Evolutionary conservation across 2,888 invertebrate species (phyloP).

Genomic region (Phytoseiulus persimilis): DNA sequence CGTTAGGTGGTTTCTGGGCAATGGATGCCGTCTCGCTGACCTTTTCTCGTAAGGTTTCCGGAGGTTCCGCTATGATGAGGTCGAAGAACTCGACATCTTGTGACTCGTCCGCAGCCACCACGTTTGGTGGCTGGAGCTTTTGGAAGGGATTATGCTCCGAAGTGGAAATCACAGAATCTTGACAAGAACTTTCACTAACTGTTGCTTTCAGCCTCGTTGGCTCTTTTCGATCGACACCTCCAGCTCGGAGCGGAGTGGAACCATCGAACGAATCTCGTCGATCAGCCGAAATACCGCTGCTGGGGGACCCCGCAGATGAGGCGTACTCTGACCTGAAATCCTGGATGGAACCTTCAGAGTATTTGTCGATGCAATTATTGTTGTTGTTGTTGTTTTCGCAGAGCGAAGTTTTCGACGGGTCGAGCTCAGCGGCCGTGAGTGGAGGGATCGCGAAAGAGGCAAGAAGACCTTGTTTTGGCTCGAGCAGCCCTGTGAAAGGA

Average conservation of each 20-base stretch:
- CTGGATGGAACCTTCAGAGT: neutral
- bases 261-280: neutral
- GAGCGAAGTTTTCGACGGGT: neutral
- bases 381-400: neutral
- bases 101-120: neutral
- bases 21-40: too few relatives aligned
- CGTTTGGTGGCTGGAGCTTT: neutral
- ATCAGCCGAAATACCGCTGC: neutral
- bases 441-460: neutral
- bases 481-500: neutral
- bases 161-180: neutral
- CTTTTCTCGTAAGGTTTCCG: neutral
- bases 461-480: neutral
- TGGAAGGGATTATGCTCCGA: neutral
- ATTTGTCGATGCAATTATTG: neutral
- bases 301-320: neutral
- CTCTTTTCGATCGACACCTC: too few relatives aligned
- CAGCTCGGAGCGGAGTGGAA: neutral
- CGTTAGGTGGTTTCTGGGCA: too few relatives aligned
- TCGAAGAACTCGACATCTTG: neutral
- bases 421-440: neutral
- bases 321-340: neutral
- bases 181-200: neutral
- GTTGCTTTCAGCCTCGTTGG: too few relatives aligned
- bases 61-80: neutral